A percentile compares a stretch with the other conserved stretches of the same genome.
These are phyloP conservation scores for Capitulum mitella DNA, from an alignment of 2,888 invertebrate species.

Conservation along the genomic window DNA sequence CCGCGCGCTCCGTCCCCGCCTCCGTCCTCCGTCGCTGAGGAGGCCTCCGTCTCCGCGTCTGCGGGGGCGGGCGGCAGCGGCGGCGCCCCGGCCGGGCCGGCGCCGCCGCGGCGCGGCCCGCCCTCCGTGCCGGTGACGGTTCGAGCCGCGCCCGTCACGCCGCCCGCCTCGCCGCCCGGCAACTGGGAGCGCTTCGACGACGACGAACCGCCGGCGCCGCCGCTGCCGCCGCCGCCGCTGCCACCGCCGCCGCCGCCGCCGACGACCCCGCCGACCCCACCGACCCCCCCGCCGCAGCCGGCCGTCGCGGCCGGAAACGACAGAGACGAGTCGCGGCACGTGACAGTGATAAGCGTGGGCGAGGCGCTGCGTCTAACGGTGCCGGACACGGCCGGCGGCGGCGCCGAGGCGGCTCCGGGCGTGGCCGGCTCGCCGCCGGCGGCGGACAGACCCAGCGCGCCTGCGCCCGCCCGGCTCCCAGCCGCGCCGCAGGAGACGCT, in stretches of 20 bases:
- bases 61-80: background rate
- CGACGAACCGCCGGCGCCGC: background rate
- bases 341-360: background rate
- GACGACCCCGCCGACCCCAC: background rate
- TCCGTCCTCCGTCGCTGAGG: background rate
- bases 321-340: background rate
- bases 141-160: background rate
- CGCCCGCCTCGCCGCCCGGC: background rate
- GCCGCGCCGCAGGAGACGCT: background rate
- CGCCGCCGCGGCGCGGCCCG: background rate
- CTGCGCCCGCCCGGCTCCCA: background rate
- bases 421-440: background rate
- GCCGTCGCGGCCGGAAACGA: background rate
- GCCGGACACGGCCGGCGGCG: background rate
- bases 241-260: background rate
- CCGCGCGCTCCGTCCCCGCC: background rate
- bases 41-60: background rate
- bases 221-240: background rate
- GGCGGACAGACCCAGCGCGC: background rate
- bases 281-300: background rate
- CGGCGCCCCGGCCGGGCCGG: background rate
- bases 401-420: background rate
- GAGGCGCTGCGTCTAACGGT: conserved; percentile 9
- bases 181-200: background rate
- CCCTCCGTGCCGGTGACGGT: background rate